phyloP scores from a whole-genome alignment of 2,888 invertebrate species.

The Fragum sueziense region DNA sequence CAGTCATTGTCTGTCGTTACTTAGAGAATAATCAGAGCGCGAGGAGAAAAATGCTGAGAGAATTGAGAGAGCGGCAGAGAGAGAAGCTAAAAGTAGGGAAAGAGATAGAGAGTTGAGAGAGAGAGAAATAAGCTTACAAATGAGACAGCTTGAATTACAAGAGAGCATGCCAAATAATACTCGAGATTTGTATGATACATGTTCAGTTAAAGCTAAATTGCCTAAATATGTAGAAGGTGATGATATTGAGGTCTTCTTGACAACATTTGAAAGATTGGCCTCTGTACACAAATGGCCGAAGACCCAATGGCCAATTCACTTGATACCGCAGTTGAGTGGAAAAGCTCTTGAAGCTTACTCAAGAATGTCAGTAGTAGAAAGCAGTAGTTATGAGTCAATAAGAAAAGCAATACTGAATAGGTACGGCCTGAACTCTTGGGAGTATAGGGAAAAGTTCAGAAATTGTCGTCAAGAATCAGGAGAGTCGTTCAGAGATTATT shows the following conservation, averaged over 20 bases:
- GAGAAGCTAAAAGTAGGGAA: background rate
- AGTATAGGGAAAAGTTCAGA: constrained; percentile 3
- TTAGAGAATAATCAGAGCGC: background rate
- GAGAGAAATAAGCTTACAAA: background rate
- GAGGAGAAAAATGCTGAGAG: background rate
- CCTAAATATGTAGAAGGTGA: background rate
- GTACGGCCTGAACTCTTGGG: background rate
- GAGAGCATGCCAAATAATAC: background rate
- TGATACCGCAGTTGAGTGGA: constrained; percentile 3
- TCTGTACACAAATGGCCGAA: background rate
- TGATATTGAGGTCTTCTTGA: constrained; percentile 3
- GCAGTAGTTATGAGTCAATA: background rate
- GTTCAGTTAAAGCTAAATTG: background rate
- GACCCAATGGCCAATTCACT: background rate
- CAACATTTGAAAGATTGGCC: background rate
- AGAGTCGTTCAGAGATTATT: background rate
- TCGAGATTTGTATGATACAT: background rate
- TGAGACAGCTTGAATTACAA: background rate
- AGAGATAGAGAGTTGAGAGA: background rate
- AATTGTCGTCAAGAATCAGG: background rate
- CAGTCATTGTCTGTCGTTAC: background rate
- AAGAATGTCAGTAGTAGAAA: background rate
- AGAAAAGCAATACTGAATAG: background rate
- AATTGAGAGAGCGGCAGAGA: constrained; percentile 6
- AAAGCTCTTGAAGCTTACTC: constrained; percentile 6